Percentiles rank a stretch among this genome's conserved stretches.
phyloP scores from a whole-genome alignment of 2,797 vertebrate genomes.

The Numenius phaeopus region DNA sequence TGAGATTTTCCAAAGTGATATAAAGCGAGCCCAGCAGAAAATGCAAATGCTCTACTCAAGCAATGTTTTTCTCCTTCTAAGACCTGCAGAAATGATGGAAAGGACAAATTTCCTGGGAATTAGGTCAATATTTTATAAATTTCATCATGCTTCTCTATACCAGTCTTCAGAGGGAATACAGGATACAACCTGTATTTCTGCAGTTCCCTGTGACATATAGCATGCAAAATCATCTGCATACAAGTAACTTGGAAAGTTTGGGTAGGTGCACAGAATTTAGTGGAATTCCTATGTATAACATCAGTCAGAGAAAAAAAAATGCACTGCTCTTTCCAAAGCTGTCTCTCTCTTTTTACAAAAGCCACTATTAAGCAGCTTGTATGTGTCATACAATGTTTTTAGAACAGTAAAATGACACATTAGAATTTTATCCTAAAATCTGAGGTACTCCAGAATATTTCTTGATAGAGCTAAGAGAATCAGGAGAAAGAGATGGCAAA shows the following conservation, averaged over 20 bases:
- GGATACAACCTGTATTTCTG: not conserved
- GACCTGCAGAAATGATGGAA: not conserved
- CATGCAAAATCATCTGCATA: not conserved
- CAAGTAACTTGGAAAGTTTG: not conserved
- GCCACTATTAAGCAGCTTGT: not conserved
- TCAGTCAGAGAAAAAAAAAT: not conserved
- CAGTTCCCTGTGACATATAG: not conserved
- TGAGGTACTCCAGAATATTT: not conserved
- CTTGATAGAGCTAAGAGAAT: not conserved
- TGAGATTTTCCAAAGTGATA: conserved; percentile 14
- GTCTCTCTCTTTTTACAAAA: not conserved
- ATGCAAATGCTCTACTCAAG: not conserved
- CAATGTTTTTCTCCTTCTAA: not conserved
- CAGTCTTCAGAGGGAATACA: not conserved
- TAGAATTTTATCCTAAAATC: not conserved
- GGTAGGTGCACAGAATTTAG: not conserved
- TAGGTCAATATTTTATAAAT: conserved; percentile 27
- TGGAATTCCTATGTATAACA: not conserved
- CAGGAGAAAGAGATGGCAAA: not conserved
- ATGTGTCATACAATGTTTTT: not conserved
- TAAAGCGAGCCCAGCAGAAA: conserved; percentile 8
- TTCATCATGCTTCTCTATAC: not conserved
- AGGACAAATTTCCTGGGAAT: not conserved
- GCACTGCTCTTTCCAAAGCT: not conserved
- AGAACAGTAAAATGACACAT: not conserved